Conservation (phyloP, 2,797 vertebrate species). For the Eulemur mongoz region DNA sequence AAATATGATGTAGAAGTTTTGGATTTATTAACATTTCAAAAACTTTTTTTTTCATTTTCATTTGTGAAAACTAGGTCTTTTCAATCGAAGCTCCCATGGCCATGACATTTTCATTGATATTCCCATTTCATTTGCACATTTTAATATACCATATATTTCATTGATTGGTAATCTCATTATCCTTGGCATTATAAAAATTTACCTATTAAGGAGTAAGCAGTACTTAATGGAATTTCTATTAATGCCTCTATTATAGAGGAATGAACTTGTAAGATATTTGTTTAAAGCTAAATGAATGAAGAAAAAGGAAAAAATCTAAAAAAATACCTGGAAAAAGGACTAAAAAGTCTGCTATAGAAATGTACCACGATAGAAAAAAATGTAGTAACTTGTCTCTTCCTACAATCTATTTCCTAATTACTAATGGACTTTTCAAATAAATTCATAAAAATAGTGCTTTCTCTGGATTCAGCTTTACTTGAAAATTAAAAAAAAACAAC, state of each 20-base stretch:
- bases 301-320: conserved; percentile 18
- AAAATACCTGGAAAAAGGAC: neutral
- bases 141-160: conserved; percentile 60
- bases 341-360: neutral
- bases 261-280: conserved; percentile 37
- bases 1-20: neutral
- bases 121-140: conserved; percentile 65
- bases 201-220: conserved; percentile 70
- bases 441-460: neutral
- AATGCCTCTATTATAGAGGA: conserved; percentile 65
- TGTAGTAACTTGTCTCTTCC: neutral
- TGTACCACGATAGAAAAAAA: neutral
- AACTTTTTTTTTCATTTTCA: neutral
- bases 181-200: conserved; percentile 75
- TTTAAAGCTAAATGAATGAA: conserved; percentile 9
- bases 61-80: neutral
- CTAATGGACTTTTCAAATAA: neutral
- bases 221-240: conserved; percentile 71
- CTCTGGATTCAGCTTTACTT: neutral
- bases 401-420: neutral
- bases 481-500: neutral
- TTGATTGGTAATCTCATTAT: conserved; percentile 79
- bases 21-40: neutral
- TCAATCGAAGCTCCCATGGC: neutral
- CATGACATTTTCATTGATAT: conserved; percentile 44